Evolutionary conservation across 2,113 vertebrate genomes (phyloP).

Genomic region (Pseudonaja textilis): DNA sequence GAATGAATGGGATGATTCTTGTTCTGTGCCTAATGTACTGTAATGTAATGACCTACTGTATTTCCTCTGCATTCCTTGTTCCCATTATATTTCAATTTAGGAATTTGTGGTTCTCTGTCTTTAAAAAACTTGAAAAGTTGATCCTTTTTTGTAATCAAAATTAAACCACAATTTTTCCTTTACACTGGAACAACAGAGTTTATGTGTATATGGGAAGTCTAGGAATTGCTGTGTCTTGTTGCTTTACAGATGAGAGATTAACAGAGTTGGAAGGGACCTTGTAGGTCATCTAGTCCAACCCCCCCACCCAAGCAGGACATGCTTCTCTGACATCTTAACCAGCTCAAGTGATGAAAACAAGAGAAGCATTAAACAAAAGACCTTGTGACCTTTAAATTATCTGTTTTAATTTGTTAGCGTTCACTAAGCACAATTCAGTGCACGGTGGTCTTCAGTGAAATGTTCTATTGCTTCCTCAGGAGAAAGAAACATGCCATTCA

Average conservation of each 20-base stretch:
- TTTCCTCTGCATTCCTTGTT: background rate
- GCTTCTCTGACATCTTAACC: background rate
- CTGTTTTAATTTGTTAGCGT: conserved; percentile 1
- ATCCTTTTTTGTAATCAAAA: background rate
- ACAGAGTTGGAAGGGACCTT: too few species aligned
- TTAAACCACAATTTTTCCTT: background rate
- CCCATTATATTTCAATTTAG: background rate
- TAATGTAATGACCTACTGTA: background rate
- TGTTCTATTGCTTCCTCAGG: conserved; percentile 65
- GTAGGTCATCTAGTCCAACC: too few species aligned
- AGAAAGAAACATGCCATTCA: conserved; percentile 99
- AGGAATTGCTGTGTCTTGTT: background rate
- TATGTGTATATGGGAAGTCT: background rate
- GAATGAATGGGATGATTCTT: background rate
- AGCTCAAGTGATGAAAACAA: background rate
- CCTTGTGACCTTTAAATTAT: background rate
- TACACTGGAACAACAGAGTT: background rate
- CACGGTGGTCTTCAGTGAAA: background rate
- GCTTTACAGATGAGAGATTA: too few species aligned
- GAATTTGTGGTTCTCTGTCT: background rate
- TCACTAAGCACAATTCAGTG: background rate
- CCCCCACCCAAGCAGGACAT: too few species aligned
- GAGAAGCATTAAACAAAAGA: conserved; percentile 6
- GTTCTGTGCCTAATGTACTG: background rate
- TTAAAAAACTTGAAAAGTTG: background rate